Evolutionary conservation across 2,888 invertebrate species (phyloP).

Genomic region (Meliscaeva auricollis): DNA sequence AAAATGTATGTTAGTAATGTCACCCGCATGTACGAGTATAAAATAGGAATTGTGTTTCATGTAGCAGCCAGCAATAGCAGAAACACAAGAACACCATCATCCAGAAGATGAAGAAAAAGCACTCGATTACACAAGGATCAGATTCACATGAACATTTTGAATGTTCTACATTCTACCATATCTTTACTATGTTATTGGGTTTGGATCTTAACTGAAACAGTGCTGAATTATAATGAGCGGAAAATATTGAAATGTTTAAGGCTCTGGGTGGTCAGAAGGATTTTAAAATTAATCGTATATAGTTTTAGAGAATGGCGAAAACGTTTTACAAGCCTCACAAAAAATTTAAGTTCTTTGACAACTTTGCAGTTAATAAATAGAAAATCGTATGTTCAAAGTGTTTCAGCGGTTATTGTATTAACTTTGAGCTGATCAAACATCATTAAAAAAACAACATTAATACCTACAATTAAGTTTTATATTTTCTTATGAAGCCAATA

Average conservation of each 20-base stretch:
- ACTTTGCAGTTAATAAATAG: no score
- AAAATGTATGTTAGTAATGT: slow-evolving; percentile 66
- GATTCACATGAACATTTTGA: slow-evolving; percentile 41
- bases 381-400: no score
- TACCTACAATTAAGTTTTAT: no score
- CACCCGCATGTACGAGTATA: slow-evolving; percentile 37
- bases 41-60: slow-evolving; percentile 27
- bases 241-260: neutral
- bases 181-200: neutral
- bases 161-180: slow-evolving; percentile 41
- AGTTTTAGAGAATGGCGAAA: no score
- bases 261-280: neutral
- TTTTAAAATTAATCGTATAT: no score
- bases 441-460: no score
- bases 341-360: no score
- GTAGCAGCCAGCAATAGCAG: slow-evolving; percentile 10
- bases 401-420: no score
- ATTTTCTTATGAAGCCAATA: no score
- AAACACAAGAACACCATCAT: neutral
- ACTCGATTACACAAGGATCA: slow-evolving; percentile 66
- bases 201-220: neutral
- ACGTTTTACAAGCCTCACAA: no score
- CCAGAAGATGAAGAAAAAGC: slow-evolving; percentile 24
- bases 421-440: no score
- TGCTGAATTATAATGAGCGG: neutral